These are phyloP conservation scores for Zaprionus inermis DNA, from an alignment of 1,140 invertebrate species.

Conservation along the genomic window DNA sequence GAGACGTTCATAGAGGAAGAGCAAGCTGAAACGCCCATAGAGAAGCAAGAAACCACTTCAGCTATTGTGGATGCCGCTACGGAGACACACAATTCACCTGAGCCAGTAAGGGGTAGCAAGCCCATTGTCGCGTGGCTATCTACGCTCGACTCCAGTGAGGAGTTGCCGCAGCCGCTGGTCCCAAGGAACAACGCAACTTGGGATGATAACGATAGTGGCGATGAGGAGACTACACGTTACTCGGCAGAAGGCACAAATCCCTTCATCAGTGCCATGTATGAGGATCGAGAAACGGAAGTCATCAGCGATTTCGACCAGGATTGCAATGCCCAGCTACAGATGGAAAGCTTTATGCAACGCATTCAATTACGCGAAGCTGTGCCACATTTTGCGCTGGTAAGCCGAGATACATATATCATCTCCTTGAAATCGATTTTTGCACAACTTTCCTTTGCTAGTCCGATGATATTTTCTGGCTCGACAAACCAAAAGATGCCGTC, in stretches of 20 bases:
- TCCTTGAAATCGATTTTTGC: too few species aligned
- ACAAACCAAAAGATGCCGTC: slow-evolving; percentile 39
- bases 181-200: neutral
- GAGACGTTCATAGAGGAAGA: too few species aligned
- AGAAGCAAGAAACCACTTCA: neutral
- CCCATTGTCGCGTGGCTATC: neutral
- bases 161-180: neutral
- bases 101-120: neutral
- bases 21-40: too few species aligned
- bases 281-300: neutral
- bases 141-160: neutral
- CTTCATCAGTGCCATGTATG: neutral
- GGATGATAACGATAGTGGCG: neutral
- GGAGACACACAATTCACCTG: neutral
- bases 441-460: slow-evolving; percentile 14
- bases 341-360: slow-evolving; percentile 11
- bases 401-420: neutral
- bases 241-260: slow-evolving; percentile 2
- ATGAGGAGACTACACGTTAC: neutral
- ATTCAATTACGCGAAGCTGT: slow-evolving; percentile 10
- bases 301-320: neutral
- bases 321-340: neutral
- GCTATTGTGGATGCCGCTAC: neutral
- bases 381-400: slow-evolving; percentile 31
- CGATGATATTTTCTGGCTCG: slow-evolving; percentile 35